Percentiles rank a stretch among this genome's conserved stretches.
Conservation (phyloP, 1,140 invertebrate species). For the Drosophila oshimai region DNA sequence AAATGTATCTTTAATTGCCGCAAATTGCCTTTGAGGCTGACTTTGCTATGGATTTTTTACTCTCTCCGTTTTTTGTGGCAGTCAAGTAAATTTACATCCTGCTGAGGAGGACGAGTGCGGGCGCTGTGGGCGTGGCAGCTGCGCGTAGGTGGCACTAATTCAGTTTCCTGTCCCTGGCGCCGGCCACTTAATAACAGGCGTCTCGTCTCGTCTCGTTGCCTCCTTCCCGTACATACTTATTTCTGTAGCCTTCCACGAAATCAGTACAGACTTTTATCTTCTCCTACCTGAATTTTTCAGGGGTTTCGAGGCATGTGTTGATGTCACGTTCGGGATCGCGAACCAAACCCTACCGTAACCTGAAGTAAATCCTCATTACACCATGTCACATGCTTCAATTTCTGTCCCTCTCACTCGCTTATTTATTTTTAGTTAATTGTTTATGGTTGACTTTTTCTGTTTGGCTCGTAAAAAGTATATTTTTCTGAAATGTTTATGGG, state of each 20-base stretch:
- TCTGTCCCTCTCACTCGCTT: constrained; percentile 1
- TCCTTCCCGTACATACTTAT: neutral
- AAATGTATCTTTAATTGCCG: constrained; percentile 58
- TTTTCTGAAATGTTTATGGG: constrained; percentile 7
- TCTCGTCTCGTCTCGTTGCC: neutral
- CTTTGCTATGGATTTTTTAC: constrained; percentile 27
- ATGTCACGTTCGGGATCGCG: constrained; percentile 30
- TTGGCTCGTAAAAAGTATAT: constrained; percentile 24
- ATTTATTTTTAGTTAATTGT: constrained; percentile 41
- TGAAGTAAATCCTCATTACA: constrained; percentile 22
- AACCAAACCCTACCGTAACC: neutral
- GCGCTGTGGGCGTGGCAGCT: neutral
- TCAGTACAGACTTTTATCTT: neutral
- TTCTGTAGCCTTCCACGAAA: constrained; percentile 42
- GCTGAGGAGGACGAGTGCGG: constrained; percentile 15
- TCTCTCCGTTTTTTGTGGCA: neutral
- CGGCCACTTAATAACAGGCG: constrained; percentile 46
- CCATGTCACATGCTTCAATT: constrained; percentile 28
- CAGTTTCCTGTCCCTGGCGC: constrained; percentile 45
- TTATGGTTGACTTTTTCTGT: constrained; percentile 26
- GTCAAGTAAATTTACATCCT: constrained; percentile 46
- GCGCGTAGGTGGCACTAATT: constrained; percentile 47
- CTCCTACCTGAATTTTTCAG: constrained; percentile 13
- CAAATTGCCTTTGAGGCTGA: constrained; percentile 51
- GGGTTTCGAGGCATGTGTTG: constrained; percentile 29